Percentiles rank a stretch among this genome's conserved stretches.
Conservation (phyloP, 2,113 vertebrate genomes). For the Irena cyanogastra region DNA sequence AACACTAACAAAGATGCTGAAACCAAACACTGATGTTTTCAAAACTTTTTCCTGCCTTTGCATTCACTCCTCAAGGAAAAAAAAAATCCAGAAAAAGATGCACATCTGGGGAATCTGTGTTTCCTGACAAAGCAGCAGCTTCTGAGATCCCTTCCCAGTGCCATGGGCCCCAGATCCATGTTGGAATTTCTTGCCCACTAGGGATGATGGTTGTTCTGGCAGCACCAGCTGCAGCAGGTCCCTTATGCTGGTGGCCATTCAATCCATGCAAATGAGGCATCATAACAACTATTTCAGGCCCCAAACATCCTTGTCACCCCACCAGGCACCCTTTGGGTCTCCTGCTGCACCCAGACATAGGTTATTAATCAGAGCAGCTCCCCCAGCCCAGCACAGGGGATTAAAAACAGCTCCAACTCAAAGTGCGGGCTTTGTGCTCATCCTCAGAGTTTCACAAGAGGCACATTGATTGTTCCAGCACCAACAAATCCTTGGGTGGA, state of each 20-base stretch:
- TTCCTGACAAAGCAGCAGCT: neutral
- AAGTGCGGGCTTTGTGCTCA: neutral
- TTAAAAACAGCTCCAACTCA: neutral
- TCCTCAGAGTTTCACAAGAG: neutral
- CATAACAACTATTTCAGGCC: neutral
- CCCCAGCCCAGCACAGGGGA: neutral
- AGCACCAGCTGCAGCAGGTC: neutral
- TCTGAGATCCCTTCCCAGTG: neutral
- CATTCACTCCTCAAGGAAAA: neutral
- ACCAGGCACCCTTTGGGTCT: neutral
- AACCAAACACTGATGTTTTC: neutral
- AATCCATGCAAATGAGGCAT: neutral
- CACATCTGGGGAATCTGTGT: neutral
- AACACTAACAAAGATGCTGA: neutral
- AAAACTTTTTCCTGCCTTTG: neutral
- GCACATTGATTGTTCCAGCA: neutral
- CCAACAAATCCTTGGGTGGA: neutral
- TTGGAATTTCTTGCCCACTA: fast-evolving
- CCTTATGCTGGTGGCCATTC: neutral
- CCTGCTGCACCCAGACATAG: neutral
- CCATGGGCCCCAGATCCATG: neutral
- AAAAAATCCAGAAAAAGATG: neutral
- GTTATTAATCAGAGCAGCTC: neutral
- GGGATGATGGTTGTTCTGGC: neutral
- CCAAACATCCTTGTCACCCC: neutral